These are phyloP conservation scores for Saturnia japonica DNA, from an alignment of 2,888 invertebrate species.

Conservation along the genomic window DNA sequence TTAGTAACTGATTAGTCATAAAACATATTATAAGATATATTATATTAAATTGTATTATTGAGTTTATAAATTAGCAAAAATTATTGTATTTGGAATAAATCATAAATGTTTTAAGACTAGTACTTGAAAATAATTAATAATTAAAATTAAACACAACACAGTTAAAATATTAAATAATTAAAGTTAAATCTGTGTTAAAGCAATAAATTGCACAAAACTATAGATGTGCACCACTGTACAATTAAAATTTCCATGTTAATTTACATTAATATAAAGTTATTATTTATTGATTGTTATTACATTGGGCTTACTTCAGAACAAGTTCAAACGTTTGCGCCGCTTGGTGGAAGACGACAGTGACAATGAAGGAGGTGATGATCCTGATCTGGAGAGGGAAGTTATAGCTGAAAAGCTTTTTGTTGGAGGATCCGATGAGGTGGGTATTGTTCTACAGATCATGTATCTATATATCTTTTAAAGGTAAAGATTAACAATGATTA, in stretches of 20 bases:
- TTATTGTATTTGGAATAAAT: too few relatives aligned
- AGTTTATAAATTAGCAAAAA: too few relatives aligned
- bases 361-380: conserved; percentile 90
- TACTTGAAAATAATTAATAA: too few relatives aligned
- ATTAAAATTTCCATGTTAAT: neutral
- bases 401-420: conserved; percentile 95
- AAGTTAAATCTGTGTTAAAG: neutral
- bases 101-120: too few relatives aligned
- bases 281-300: conserved; percentile 13
- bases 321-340: conserved; percentile 91
- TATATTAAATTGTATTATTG: too few relatives aligned
- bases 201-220: neutral
- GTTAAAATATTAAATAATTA: neutral
- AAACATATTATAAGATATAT: too few relatives aligned
- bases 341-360: conserved; percentile 96
- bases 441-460: conserved; percentile 17
- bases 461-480: neutral
- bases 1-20: too few relatives aligned
- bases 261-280: conserved; percentile 2
- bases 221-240: neutral
- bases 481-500: neutral
- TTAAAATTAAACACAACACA: too few relatives aligned
- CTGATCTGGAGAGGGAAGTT: conserved; percentile 91
- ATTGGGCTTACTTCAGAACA: conserved; percentile 82
- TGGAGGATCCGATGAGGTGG: conserved; percentile 87